A percentile compares a stretch with the other conserved stretches of the same genome.
phyloP scores from a whole-genome alignment of 2,888 invertebrate genomes.

The Meiosimyza decipiens region DNA sequence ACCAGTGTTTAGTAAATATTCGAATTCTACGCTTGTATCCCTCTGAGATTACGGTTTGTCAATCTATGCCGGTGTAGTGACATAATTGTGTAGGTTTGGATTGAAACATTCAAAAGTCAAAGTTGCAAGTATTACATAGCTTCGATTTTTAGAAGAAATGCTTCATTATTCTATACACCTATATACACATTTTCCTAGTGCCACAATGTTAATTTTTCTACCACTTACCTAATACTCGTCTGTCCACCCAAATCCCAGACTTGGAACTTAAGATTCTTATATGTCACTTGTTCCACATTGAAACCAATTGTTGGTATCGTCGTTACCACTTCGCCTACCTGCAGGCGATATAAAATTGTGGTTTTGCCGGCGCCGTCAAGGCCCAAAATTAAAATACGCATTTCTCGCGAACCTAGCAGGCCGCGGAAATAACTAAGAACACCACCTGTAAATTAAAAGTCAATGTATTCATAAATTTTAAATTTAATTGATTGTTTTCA shows the following conservation, averaged over 20 bases:
- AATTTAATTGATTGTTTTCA: no score
- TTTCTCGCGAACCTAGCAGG: conserved; percentile 95
- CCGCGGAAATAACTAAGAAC: conserved; percentile 96
- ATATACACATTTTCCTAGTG: background rate
- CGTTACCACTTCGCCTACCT: conserved; percentile 98
- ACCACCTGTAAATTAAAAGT: conserved; percentile 76
- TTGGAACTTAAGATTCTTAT: conserved; percentile 99
- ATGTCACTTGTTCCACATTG: conserved; percentile 99
- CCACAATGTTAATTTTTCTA: background rate
- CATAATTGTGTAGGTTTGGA: no score
- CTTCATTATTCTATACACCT: no score
- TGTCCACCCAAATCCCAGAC: conserved; percentile 99
- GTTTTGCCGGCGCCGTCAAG: conserved; percentile 99
- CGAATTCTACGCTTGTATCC: no score
- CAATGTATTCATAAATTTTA: background rate
- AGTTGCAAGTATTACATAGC: no score
- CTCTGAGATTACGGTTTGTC: no score
- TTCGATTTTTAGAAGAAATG: no score
- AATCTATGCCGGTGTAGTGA: no score
- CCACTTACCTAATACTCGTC: conserved; percentile 91
- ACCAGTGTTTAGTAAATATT: no score
- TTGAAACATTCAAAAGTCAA: no score
- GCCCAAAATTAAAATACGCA: conserved; percentile 97
- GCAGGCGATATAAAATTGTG: conserved; percentile 96
- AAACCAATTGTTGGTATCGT: conserved; percentile 99